Percentiles rank a stretch among this genome's conserved stretches.
These are phyloP conservation scores for Baryphthengus martii DNA, from an alignment of 2,113 vertebrate species.

Conservation along the genomic window DNA sequence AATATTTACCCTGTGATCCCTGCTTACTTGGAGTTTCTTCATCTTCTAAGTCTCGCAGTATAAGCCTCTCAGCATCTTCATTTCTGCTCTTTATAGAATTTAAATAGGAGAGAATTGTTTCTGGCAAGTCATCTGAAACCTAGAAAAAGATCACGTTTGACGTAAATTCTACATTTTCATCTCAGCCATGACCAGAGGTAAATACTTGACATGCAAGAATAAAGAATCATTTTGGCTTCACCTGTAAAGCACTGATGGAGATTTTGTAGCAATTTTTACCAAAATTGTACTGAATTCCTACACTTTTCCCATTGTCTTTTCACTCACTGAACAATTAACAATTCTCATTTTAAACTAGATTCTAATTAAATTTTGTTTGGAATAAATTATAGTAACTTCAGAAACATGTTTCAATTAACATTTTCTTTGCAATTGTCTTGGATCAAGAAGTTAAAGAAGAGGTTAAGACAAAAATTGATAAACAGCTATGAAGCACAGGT, in stretches of 20 bases:
- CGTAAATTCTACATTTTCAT: background rate
- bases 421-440: background rate
- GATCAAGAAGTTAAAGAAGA: background rate
- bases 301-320: background rate
- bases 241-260: background rate
- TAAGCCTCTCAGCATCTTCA: conserved; percentile 75
- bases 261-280: background rate
- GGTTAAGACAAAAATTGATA: background rate
- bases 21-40: conserved; percentile 65
- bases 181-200: background rate
- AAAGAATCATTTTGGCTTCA: background rate
- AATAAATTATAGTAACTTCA: background rate
- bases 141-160: conserved; percentile 18
- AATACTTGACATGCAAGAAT: background rate
- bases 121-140: conserved; percentile 75
- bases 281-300: background rate
- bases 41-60: conserved; percentile 78
- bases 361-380: background rate
- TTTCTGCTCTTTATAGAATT: conserved; percentile 75
- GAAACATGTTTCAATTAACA: background rate
- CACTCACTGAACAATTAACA: background rate
- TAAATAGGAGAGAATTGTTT: conserved; percentile 82
- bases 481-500: background rate
- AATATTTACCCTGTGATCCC: background rate
- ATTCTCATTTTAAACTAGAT: background rate